Base-by-base conservation (phyloP, 2,113 vertebrate species). In the Centrocercus urophasianus region DNA sequence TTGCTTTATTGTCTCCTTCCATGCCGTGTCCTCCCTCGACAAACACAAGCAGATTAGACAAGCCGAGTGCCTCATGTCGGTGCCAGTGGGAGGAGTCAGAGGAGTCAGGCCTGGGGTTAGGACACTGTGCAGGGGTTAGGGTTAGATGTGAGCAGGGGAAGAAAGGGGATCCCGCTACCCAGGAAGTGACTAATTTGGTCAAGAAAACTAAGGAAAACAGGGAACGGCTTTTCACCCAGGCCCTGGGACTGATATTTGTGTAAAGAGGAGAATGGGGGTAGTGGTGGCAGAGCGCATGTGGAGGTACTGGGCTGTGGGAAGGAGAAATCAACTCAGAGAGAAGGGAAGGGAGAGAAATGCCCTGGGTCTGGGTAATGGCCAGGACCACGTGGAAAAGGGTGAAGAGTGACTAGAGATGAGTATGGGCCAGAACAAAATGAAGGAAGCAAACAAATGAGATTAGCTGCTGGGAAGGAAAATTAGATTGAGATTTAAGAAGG, bases 321-420 rank as follows among this genome's bases (percentile, higher is more conserved):
- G 2, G 18, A 42, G 43, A 64, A 59, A n/a, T 43, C 8, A 12
- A 60, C 38, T 50, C n/a, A 24, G 38, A 67, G 38, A 72, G 28
- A 6, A 73, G 64, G 69, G n/a, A 18, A 66, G 10, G 47, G 34
- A 66, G 10, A 42, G 34, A 57, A 60, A 12, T 54, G 19, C 67
- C 6, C 21, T 74, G n/a, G 10, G 32, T 63, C 30, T 89, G 54
- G 21, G 20, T 54, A 10, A 8, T 54, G n/a, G 13, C 6, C 56
- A 32, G 42, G 30, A 17, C 16, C 6, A 2, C 52, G 38, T 77
- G 3, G 36, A 13, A 57, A 48, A 50, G 8, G 32, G 13, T 52
- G 42, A 1, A 15, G 59, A 43, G 16, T 59, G 10, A 48, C 20
- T 48, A n/a, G 36, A 54, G 0, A 0, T n/a, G 22, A 13, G 13